Evolutionary conservation across 2,797 vertebrate genomes (phyloP).

Genomic region (Antrozous pallidus): DNA sequence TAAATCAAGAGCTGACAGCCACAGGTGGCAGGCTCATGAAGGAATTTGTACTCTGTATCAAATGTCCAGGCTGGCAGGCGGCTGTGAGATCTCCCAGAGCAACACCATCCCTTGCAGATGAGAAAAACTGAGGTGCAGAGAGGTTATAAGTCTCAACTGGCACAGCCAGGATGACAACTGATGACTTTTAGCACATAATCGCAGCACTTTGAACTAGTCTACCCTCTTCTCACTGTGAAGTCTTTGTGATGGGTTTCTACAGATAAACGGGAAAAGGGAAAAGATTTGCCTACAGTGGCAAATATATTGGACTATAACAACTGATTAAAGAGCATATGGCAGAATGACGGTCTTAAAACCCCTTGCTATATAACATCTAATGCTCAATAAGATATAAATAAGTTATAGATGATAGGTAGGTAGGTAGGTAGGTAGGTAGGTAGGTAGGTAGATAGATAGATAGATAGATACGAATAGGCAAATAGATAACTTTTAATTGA

Average conservation of each 20-base stretch:
- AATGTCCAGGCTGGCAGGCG: background rate
- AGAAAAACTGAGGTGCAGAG: background rate
- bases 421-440: background rate
- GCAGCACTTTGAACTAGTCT: background rate
- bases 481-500: background rate
- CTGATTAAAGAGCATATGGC: background rate
- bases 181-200: background rate
- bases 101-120: background rate
- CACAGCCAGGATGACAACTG: background rate
- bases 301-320: background rate
- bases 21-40: background rate
- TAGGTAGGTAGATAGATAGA: background rate
- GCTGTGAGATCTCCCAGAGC: background rate
- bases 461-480: background rate
- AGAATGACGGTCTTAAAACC: background rate
- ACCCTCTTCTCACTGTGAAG: background rate
- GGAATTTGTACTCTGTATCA: background rate
- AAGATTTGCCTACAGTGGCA: background rate
- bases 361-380: background rate
- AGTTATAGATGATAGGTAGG: background rate
- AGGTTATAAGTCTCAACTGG: background rate
- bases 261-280: background rate
- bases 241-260: background rate
- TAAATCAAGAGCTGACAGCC: slow-evolving; percentile 16
- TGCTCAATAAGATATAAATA: background rate